Conservation (phyloP, 2,797 vertebrate genomes). For the Nannoperca obscura region DNA sequence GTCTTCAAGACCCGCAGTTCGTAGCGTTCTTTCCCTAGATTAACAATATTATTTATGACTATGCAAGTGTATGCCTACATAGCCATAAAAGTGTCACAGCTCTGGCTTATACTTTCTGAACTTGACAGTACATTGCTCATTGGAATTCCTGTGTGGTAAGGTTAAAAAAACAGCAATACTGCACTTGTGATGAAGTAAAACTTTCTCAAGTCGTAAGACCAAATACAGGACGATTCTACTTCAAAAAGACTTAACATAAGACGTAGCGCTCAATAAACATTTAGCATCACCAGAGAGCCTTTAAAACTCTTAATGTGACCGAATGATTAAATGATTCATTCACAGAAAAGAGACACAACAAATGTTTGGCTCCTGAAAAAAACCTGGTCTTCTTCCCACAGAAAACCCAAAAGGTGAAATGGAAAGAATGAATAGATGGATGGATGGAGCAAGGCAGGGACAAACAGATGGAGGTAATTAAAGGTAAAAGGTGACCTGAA, state of each 20-base stretch:
- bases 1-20: not conserved
- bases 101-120: not conserved
- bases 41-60: conserved; percentile 29
- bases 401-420: conserved; percentile 3
- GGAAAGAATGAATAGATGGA: conserved; percentile 11
- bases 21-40: conserved; percentile 15
- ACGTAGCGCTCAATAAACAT: not conserved
- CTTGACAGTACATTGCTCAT: not conserved
- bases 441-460: conserved; percentile 47
- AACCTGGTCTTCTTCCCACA: not conserved
- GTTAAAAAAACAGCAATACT: not conserved
- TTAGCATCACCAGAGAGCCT: not conserved
- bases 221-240: not conserved
- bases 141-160: not conserved
- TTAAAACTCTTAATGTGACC: not conserved
- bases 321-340: not conserved
- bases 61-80: conserved; percentile 7
- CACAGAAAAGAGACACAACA: not conserved
- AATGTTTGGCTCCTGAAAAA: not conserved
- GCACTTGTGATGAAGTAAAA: not conserved
- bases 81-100: conserved; percentile 20
- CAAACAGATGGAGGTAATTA: conserved; percentile 83
- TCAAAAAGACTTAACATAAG: not conserved
- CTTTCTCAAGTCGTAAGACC: rapidly evolving
- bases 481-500: conserved; percentile 82